Evolutionary conservation across 2,888 invertebrate species (phyloP), one percentile per base, ranked within the genome.

Genomic region (Calephelis perditalis): DNA sequence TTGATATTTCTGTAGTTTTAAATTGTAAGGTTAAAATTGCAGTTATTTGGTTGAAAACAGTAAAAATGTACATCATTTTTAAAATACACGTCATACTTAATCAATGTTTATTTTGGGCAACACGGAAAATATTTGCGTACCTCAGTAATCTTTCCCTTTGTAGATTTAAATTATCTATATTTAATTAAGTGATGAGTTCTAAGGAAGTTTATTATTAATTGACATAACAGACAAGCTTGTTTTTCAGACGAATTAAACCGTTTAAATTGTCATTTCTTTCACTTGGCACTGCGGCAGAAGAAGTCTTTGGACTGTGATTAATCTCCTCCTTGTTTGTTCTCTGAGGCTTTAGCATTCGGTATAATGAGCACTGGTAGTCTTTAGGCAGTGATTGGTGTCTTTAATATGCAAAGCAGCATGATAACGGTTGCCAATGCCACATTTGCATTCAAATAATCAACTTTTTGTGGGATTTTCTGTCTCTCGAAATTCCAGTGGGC

Each of bases 361-460:
- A 73, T 79, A 80, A 79, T 75, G 75, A 79, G 71, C 69, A 69
- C 67, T 69, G 69, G 70, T 70, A 67, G 72, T 69, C 73, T 68
- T 65, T 63, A 65, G 61, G 74, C 68, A 68, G 67, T 79, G 78
- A 84, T 84, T 82, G 74, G 77, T 78, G 75, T 74, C 70, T 78
- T 79, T 79, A 75, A 79, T 77, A 83, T 82, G 80, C 79, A 81
- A 78, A 79, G 68, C 69, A 71, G 67, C 65, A 64, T 69, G 70
- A 70, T 68, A 68, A 64, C 66, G 65, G 62, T 62, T 60, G 62
- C 62, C 55, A 62, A 63, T 68, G 65, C 66, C 63, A 59, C 62
- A 58, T 61, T 57, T 57, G n/a, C 56, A 45, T 52, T 52, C 62
- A 58, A 63, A 65, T 58, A 56, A 62, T 54, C 49, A 52, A 52